A percentile compares a stretch with the other conserved stretches of the same genome.
These are phyloP conservation scores for Psophia crepitans DNA, from an alignment of 2,113 vertebrate species.

Conservation along the genomic window DNA sequence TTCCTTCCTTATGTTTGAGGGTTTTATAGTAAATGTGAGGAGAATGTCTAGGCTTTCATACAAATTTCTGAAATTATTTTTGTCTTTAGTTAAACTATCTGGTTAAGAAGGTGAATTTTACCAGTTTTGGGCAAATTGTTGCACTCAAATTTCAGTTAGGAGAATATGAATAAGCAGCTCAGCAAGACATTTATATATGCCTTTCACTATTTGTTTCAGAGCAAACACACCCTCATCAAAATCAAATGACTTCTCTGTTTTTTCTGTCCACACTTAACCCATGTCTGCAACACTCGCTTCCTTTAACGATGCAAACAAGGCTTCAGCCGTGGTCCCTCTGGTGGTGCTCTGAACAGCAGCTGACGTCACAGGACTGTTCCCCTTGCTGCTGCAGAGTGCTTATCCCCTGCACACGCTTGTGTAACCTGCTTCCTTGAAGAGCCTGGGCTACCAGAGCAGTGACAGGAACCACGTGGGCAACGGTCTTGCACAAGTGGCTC, in stretches of 20 bases:
- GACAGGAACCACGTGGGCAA: neutral
- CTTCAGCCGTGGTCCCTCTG: neutral
- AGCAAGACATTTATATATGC: neutral
- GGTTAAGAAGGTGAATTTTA: neutral
- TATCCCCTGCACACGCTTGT: rapidly evolving
- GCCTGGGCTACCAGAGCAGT: neutral
- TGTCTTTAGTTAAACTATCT: neutral
- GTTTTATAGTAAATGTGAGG: neutral
- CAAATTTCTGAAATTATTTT: neutral
- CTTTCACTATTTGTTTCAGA: neutral
- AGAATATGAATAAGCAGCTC: neutral
- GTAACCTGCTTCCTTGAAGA: neutral
- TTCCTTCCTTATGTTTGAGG: neutral
- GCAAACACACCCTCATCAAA: neutral
- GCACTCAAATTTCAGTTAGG: neutral
- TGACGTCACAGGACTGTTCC: neutral
- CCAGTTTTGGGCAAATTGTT: neutral
- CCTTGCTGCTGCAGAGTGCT: neutral
- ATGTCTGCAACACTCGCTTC: neutral
- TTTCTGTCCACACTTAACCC: neutral
- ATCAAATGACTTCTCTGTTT: neutral
- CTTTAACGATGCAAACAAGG: neutral
- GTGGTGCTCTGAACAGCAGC: neutral
- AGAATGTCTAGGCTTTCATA: neutral
- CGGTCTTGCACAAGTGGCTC: neutral